Percentiles rank a stretch among this genome's conserved stretches.
Conservation (phyloP, 2,797 vertebrate genomes). For the Mus caroli region DNA sequence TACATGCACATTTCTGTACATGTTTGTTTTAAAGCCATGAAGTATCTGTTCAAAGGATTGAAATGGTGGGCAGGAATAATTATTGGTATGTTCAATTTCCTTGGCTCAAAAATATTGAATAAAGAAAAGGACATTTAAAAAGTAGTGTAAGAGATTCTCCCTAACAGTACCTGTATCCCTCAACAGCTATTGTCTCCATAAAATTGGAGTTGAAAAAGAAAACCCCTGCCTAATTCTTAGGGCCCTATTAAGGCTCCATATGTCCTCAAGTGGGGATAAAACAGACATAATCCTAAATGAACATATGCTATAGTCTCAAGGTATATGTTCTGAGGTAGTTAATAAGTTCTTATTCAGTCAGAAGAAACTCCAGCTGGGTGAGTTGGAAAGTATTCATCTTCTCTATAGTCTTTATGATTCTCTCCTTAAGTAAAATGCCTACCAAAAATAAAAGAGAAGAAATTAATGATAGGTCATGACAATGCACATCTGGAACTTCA, state of each 20-base stretch:
- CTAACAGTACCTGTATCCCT: background rate
- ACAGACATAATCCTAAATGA: background rate
- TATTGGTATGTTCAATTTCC: background rate
- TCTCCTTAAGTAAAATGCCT: background rate
- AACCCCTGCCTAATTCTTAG: background rate
- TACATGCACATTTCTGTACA: background rate
- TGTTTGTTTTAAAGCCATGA: background rate
- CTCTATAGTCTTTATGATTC: slow-evolving; percentile 3
- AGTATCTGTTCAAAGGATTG: background rate
- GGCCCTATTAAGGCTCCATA: background rate
- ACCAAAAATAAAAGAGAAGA: background rate
- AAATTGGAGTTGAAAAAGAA: background rate
- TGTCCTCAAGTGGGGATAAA: background rate
- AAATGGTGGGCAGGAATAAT: background rate
- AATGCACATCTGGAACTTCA: background rate
- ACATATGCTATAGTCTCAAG: background rate
- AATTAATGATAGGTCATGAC: background rate
- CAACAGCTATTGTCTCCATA: background rate
- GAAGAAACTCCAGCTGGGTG: background rate
- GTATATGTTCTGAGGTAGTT: background rate
- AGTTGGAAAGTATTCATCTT: background rate
- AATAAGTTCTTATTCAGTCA: slow-evolving; percentile 1
- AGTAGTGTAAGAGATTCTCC: background rate
- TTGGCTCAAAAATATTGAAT: background rate
- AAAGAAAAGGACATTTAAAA: background rate